Evolutionary conservation across 2,888 invertebrate genomes (phyloP).

Genomic region (Aproaerema taeniolella): DNA sequence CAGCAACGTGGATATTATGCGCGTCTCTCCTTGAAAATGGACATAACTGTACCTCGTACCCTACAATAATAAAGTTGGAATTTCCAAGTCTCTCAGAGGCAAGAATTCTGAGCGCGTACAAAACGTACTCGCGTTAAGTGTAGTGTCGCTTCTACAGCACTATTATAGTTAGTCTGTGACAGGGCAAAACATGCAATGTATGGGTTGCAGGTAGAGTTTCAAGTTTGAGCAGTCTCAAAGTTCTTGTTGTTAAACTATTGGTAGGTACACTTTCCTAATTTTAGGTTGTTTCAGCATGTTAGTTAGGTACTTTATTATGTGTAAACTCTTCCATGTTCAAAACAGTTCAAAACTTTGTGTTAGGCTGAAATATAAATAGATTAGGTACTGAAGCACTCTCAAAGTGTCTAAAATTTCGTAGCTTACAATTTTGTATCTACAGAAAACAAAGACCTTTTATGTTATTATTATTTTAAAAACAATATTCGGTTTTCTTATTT

Average conservation of each 20-base stretch:
- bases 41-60: neutral
- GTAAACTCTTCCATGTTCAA: too few relatives aligned
- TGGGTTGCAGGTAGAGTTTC: conserved; percentile 2
- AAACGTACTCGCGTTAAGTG: conserved; percentile 1
- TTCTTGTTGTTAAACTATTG: conserved; percentile 5
- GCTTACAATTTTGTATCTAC: too few relatives aligned
- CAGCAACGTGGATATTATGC: neutral
- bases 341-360: too few relatives aligned
- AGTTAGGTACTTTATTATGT: too few relatives aligned
- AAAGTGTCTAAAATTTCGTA: too few relatives aligned
- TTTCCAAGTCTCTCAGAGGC: neutral
- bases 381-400: too few relatives aligned
- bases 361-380: too few relatives aligned
- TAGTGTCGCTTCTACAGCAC: conserved; percentile 5
- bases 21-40: neutral
- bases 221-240: conserved; percentile 2
- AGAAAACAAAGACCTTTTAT: too few relatives aligned
- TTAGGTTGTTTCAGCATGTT: too few relatives aligned
- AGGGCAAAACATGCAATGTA: conserved; percentile 4
- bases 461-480: too few relatives aligned
- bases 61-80: neutral
- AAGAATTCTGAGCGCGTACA: neutral
- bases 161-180: conserved; percentile 7
- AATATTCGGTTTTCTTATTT: too few relatives aligned
- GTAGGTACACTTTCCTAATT: neutral